Evolutionary conservation across 1,140 invertebrate genomes (phyloP), one percentile per base, ranked within the genome.

Genomic region (Maniola jurtina): DNA sequence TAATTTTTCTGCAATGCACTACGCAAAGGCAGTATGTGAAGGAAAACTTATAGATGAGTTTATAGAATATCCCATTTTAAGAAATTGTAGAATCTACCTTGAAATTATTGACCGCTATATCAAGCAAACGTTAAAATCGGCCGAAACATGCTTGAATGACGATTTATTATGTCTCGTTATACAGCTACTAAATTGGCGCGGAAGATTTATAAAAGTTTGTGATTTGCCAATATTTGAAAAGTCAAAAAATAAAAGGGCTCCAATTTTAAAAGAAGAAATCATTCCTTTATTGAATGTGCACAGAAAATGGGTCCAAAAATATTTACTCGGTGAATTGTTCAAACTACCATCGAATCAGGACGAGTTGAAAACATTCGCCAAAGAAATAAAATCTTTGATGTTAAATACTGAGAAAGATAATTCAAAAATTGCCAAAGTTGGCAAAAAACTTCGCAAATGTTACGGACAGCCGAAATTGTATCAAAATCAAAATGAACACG

Each of bases 231-330:
- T 91, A 58, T 86, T 91, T 72, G 65, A 73, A 13, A 75, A 50
- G 16, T 67, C 74, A 2, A 81, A 82, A 66, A 81, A 72, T 8
- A 90, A 86, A 65, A 82, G 80, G 61, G 80, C 71, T 45, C 75
- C 77, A 33, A 72, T 84, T 36, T 66, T 91, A 25, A 86, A 79
- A 67, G 89, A 89, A 65, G 85, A 89, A 38, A 82, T 89, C 5
- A 75, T 92, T 13, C 83, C 87, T 13, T 83, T 90, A 54, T 64
- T 93, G 13, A 81, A 91, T 61, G 75, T 92, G 8, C 92, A 93
- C 70, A 92, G 90, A 64, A 92, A 91, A 80, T 93, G 92, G 92
- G 74, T 93, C n/a, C 70, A 87, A 50, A 93, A 93, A 75, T 82
- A 91, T 82, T 80, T 92, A 42, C 72, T 92, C 8, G 55, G 62